Evolutionary conservation across 2,113 vertebrate species (phyloP), one percentile per base, ranked within the genome.

Genomic region (Rhodinocichla rosea): DNA sequence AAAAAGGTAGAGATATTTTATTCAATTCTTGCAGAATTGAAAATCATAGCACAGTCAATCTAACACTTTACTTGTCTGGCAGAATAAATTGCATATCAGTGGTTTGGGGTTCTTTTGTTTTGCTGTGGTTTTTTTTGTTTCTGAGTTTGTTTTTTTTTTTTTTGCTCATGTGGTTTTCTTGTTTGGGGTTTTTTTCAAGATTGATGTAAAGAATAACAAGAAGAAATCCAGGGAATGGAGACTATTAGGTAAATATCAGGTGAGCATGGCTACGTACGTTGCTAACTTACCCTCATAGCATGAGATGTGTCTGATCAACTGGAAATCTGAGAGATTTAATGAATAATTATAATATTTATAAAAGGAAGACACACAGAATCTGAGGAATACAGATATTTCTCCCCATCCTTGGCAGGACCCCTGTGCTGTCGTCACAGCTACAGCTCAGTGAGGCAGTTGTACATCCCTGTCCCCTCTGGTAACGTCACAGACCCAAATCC

Each of bases 311-410:
- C 55, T 50, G n/a, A 45, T 50, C 16, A 26, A 17, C 59, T 11
- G 32, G 26, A 83, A 76, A 92, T 30, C 16, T 16, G 37, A 35
- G 69, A 21, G 13, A 32, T 27, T 20, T 10, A 55, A 49, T 28
- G 15, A 83, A 37, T 21, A 70, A n/a, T 53, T 53, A 15, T 26
- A 11, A 16, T 32, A 40, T 83, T 85, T 74, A 55, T 55, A 32
- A 28, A 70, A 59, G 33, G 32, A 83, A 77, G 44, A 24, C 7
- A 28, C 0, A 3, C 21, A 50, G 55, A 40, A 69, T 39, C 55
- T 33, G 13, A 57, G 14, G 22, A 69, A 30, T 21, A 22, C 0
- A 0, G 3, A 0, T 10, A 26, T 77, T 68, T 28, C 9, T 12
- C 15, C 9, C 13, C 21, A 9, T 5, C 32, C 68, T 18, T 78